Conservation (phyloP, 2,888 invertebrate species). For the Drosophila merina region DNA sequence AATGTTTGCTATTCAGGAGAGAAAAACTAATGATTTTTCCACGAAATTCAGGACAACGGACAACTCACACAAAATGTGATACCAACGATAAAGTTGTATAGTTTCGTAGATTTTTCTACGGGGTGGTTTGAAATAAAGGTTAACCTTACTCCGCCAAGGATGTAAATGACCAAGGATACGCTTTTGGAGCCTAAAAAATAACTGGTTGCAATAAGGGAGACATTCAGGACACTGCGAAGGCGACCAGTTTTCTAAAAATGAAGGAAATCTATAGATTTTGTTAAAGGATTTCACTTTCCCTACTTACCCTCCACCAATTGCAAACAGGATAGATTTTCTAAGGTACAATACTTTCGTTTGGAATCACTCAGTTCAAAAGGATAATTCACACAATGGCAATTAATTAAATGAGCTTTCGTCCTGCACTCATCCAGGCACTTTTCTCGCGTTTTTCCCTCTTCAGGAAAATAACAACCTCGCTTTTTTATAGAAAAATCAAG, state of each 20-base stretch:
- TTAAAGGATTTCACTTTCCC: no score
- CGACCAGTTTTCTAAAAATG: constrained; percentile 39
- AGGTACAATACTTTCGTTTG: constrained; percentile 60
- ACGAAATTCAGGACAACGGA: no score
- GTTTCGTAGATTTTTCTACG: constrained; percentile 61
- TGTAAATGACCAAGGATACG: constrained; percentile 39
- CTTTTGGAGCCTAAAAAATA: constrained; percentile 61
- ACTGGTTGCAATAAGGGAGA: constrained; percentile 68
- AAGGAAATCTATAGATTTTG: neutral
- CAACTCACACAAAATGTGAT: constrained; percentile 72
- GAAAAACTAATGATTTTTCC: neutral
- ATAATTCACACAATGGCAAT: constrained; percentile 76
- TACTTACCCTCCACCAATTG: constrained; percentile 66
- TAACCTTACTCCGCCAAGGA: constrained; percentile 36
- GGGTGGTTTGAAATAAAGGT: constrained; percentile 57
- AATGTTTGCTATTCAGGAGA: constrained; percentile 63
- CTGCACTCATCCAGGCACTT: constrained; percentile 73
- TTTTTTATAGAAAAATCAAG: constrained; percentile 48
- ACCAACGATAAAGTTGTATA: constrained; percentile 72
- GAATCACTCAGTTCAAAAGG: constrained; percentile 14
- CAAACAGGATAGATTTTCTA: constrained; percentile 68
- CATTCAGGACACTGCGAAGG: constrained; percentile 62
- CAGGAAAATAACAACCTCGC: constrained; percentile 72
- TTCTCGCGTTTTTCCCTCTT: constrained; percentile 57
- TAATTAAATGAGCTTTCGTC: constrained; percentile 47